These are phyloP conservation scores for Aricia artaxerxes DNA, from an alignment of 2,888 invertebrate genomes.

Conservation along the genomic window DNA sequence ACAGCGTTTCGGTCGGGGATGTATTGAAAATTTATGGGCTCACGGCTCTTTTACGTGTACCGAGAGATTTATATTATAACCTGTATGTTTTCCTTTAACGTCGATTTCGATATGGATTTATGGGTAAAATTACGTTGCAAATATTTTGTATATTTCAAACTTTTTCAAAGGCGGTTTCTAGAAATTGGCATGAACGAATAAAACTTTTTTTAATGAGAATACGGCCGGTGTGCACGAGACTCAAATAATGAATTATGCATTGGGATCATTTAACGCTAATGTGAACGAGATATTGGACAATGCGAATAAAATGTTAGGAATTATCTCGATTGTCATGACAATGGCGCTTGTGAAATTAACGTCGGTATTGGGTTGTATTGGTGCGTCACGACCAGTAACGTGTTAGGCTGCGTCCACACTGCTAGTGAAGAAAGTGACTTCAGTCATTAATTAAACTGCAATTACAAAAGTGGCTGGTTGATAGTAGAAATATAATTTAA, in stretches of 20 bases:
- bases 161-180: background rate
- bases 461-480: too few relatives aligned
- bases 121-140: background rate
- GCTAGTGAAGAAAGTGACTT: background rate
- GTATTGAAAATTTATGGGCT: constrained; percentile 12
- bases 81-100: background rate
- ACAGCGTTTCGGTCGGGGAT: background rate
- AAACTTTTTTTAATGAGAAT: background rate
- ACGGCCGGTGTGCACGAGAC: background rate
- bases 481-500: too few relatives aligned
- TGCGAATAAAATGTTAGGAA: constrained; percentile 42
- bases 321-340: constrained; percentile 53
- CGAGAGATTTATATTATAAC: background rate
- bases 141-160: background rate
- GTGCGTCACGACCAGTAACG: background rate
- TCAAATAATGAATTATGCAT: constrained; percentile 3
- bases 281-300: constrained; percentile 26
- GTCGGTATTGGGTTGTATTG: constrained; percentile 40
- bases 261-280: background rate
- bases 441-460: too few relatives aligned
- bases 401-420: background rate
- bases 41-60: background rate
- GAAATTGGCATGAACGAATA: too few relatives aligned
- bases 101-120: background rate
- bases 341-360: constrained; percentile 54